Evolutionary conservation across 2,113 vertebrate species (phyloP).

Genomic region (Takifugu flavidus): DNA sequence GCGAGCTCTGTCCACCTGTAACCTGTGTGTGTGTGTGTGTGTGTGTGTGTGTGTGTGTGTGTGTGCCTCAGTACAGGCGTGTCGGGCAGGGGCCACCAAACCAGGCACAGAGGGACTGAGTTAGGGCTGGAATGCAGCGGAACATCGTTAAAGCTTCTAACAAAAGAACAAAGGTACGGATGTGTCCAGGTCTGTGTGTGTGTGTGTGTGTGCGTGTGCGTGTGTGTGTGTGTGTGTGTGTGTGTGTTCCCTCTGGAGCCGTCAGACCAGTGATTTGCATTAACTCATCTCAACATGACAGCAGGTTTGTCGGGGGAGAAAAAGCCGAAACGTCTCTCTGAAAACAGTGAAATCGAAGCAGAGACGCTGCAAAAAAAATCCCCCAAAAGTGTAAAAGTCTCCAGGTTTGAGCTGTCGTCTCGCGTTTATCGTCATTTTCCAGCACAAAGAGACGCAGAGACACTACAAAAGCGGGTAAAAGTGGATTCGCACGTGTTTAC

Average conservation of each 20-base stretch:
- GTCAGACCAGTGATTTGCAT: slow-evolving; percentile 30
- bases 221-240: slow-evolving; percentile 18
- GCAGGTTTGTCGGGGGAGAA: slow-evolving; percentile 10
- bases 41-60: not conserved
- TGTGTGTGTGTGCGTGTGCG: slow-evolving; percentile 28
- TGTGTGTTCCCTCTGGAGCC: slow-evolving; percentile 34
- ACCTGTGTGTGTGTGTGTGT: not conserved
- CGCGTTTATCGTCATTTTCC: too few species aligned
- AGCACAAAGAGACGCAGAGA: too few species aligned
- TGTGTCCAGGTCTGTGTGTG: slow-evolving; percentile 58
- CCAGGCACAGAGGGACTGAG: slow-evolving; percentile 71
- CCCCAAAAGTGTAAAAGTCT: too few species aligned
- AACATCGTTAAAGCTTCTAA: slow-evolving; percentile 78
- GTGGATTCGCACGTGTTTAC: too few species aligned
- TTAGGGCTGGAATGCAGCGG: slow-evolving; percentile 79
- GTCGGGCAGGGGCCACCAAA: slow-evolving; percentile 53
- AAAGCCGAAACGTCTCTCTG: slow-evolving; percentile 30
- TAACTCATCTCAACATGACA: slow-evolving; percentile 62
- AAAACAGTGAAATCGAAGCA: not conserved
- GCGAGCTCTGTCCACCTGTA: slow-evolving; percentile 38
- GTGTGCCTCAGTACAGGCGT: not conserved
- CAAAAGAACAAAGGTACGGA: slow-evolving; percentile 78
- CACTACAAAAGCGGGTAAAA: too few species aligned
- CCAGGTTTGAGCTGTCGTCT: too few species aligned
- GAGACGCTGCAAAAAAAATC: too few species aligned